These are phyloP conservation scores for Papilio polytes DNA, from an alignment of 1,140 invertebrate genomes.

Conservation along the genomic window DNA sequence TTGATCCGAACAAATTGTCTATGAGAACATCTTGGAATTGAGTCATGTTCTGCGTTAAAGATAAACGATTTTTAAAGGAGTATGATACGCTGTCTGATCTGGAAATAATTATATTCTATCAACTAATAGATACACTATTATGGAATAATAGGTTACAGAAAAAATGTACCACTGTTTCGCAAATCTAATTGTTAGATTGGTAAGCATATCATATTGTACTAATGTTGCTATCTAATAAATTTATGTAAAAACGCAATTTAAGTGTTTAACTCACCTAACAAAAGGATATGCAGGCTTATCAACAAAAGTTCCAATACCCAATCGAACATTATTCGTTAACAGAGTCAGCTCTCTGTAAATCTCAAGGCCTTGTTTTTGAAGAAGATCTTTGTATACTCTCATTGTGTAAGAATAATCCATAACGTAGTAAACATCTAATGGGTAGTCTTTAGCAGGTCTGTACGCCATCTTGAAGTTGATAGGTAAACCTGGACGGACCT, in stretches of 20 bases:
- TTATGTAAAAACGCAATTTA: too few relatives aligned
- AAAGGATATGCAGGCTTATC: constrained; percentile 94
- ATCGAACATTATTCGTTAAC: constrained; percentile 92
- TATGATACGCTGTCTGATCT: constrained; percentile 86
- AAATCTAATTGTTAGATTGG: too few relatives aligned
- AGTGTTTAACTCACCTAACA: constrained; percentile 82
- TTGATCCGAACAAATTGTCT: constrained; percentile 85
- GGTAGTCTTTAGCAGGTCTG: constrained; percentile 91
- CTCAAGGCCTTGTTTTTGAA: constrained; percentile 87
- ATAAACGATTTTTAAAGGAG: constrained; percentile 94
- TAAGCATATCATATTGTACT: not conserved
- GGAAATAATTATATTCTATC: constrained; percentile 17
- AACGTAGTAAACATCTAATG: constrained; percentile 94
- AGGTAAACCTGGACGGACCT: constrained; percentile 56
- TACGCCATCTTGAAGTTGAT: constrained; percentile 72
- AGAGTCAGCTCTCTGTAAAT: constrained; percentile 87
- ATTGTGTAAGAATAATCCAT: constrained; percentile 95
- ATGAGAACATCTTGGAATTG: constrained; percentile 85
- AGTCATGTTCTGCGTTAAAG: constrained; percentile 89
- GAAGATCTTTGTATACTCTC: constrained; percentile 88
- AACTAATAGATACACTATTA: not conserved
- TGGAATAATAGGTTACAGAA: not conserved
- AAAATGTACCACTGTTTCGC: not conserved
- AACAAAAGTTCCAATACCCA: constrained; percentile 95
- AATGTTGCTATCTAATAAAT: not conserved